Conservation (phyloP, 2,888 invertebrate species). For the Agrypnus murinus region DNA sequence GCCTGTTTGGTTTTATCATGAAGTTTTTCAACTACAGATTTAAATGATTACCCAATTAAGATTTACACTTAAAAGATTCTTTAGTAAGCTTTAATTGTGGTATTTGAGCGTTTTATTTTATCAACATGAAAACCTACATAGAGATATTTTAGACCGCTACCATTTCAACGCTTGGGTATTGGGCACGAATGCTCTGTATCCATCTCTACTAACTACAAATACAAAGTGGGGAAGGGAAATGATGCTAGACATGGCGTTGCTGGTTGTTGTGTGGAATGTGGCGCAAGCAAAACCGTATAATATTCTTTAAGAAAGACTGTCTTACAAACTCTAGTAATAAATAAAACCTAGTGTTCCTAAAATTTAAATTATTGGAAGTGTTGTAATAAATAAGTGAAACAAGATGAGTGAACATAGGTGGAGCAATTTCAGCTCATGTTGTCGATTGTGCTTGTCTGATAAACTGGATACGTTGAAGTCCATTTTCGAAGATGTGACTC, state of each 20-base stretch:
- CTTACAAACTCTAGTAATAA: too few relatives aligned
- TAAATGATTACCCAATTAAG: too few relatives aligned
- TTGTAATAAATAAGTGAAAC: constrained; percentile 29
- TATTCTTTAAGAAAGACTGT: too few relatives aligned
- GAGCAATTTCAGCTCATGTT: constrained; percentile 66
- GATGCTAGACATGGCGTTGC: constrained; percentile 48
- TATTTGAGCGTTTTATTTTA: too few relatives aligned
- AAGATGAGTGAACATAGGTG: constrained; percentile 54
- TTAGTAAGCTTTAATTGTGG: too few relatives aligned
- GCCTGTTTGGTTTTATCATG: too few relatives aligned
- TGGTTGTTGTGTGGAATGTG: constrained; percentile 30
- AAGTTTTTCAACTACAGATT: too few relatives aligned
- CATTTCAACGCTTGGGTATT: constrained; percentile 44
- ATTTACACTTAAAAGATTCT: too few relatives aligned
- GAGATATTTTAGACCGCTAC: too few relatives aligned
- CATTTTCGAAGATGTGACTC: constrained; percentile 64
- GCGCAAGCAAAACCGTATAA: constrained; percentile 29
- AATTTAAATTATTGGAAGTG: constrained; percentile 1
- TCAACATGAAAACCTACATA: too few relatives aligned
- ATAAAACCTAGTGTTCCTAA: too few relatives aligned
- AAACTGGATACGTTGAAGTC: constrained; percentile 65
- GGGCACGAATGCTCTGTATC: constrained; percentile 21
- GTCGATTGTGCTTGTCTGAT: constrained; percentile 68
- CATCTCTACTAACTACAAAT: too few relatives aligned
- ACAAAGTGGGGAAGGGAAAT: constrained; percentile 43